Conservation (phyloP, 2,797 vertebrate genomes). For the Sebastes melanostomus region DNA sequence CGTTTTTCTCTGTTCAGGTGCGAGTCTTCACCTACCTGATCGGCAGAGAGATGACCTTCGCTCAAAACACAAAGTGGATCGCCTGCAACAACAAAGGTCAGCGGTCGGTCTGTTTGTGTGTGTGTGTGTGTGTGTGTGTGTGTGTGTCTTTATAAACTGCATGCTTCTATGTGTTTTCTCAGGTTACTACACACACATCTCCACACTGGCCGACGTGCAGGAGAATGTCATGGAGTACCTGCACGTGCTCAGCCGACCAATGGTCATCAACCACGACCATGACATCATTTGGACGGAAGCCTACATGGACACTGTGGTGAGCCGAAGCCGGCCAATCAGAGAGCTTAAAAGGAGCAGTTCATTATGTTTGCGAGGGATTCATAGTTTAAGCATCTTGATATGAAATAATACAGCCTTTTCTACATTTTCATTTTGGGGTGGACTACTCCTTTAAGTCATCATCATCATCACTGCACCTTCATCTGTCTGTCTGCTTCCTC, state of each 20-base stretch:
- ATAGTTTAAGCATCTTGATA: not conserved
- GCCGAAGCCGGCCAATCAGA: constrained; percentile 30
- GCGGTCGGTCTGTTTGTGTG: not conserved
- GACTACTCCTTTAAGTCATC: not conserved
- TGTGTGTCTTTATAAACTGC: not conserved
- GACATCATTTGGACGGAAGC: constrained; percentile 98
- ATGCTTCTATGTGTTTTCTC: not conserved
- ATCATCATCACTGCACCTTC: constrained; percentile 31
- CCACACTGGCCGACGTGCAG: constrained; percentile 95
- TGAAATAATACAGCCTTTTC: not conserved
- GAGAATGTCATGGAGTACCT: constrained; percentile 99
- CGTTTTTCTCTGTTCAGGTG: constrained; percentile 80
- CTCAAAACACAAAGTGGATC: constrained; percentile 95
- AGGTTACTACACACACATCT: constrained; percentile 98
- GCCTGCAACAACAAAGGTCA: constrained; percentile 98
- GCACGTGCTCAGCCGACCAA: constrained; percentile 95
- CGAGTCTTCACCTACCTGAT: constrained; percentile 98
- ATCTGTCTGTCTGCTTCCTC: constrained; percentile 49
- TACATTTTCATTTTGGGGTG: not conserved
- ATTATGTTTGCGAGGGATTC: not conserved
- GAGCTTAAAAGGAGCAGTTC: not conserved
- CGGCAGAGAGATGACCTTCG: constrained; percentile 94
- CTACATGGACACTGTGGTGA: constrained; percentile 96
- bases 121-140: not conserved
- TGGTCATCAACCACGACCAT: constrained; percentile 98